A percentile compares a stretch with the other conserved stretches of the same genome.
Conservation (phyloP, 2,888 invertebrate genomes). For the Drosophila multiciliata region DNA sequence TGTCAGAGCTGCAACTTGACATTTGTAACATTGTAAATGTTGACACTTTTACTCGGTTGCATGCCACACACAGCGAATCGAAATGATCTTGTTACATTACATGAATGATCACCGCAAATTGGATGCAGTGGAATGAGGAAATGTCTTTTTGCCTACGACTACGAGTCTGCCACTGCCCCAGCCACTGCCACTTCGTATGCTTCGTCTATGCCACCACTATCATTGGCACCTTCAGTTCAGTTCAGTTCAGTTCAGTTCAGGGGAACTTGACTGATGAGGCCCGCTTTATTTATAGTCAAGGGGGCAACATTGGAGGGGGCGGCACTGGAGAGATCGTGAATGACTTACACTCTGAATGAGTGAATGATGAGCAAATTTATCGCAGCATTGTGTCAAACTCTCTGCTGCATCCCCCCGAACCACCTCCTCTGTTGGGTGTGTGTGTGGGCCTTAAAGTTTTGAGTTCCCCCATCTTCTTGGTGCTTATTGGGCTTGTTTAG, state of each 20-base stretch:
- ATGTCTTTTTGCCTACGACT: conserved; percentile 29
- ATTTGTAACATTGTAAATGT: conserved; percentile 84
- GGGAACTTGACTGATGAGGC: conserved; percentile 71
- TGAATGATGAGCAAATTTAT: conserved; percentile 82
- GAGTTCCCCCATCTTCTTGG: conserved; percentile 14
- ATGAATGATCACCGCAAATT: conserved; percentile 81
- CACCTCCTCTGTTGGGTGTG: neutral
- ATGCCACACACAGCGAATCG: conserved; percentile 55
- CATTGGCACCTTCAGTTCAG: conserved; percentile 70
- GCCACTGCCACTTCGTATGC: neutral
- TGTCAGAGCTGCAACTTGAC: conserved; percentile 82
- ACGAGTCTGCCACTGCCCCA: neutral
- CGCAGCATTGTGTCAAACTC: conserved; percentile 78
- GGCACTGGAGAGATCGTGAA: conserved; percentile 61
- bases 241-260: conserved; percentile 5
- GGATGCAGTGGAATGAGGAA: conserved; percentile 69
- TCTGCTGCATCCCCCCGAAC: neutral
- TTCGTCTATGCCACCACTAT: conserved; percentile 42
- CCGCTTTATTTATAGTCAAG: conserved; percentile 77
- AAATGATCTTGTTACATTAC: conserved; percentile 79
- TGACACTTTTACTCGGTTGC: conserved; percentile 82
- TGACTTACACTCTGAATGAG: conserved; percentile 78
- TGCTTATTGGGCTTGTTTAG: conserved; percentile 22
- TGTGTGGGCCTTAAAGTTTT: conserved; percentile 56
- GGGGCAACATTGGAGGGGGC: conserved; percentile 28